Conservation (phyloP, 2,113 vertebrate species). For the Saimiri boliviensis region DNA sequence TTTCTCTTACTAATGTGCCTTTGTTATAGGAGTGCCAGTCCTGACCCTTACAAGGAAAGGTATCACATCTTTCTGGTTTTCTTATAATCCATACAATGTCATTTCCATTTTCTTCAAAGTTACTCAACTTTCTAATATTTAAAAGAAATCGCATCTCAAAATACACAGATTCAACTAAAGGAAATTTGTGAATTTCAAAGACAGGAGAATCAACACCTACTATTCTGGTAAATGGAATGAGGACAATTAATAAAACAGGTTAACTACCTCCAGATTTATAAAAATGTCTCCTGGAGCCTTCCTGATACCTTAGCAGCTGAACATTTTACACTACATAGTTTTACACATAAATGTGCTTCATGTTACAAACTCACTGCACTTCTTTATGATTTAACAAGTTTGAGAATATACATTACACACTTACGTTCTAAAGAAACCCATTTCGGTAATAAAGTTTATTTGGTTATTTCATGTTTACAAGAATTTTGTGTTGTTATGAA, state of each 20-base stretch:
- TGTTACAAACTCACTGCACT: slow-evolving; percentile 26
- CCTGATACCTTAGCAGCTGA: slow-evolving; percentile 18
- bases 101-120: neutral
- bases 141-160: neutral
- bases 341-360: slow-evolving; percentile 35
- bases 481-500: slow-evolving; percentile 40
- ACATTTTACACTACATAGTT: slow-evolving; percentile 53
- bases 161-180: neutral
- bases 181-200: neutral
- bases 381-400: slow-evolving; percentile 66
- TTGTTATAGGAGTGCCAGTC: neutral
- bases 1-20: neutral
- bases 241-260: neutral
- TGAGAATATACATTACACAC: slow-evolving; percentile 55
- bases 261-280: slow-evolving; percentile 46
- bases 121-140: neutral
- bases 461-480: slow-evolving; percentile 69
- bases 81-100: neutral
- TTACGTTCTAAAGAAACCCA: slow-evolving; percentile 63
- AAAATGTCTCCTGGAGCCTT: slow-evolving; percentile 8
- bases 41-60: neutral
- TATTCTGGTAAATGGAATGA: slow-evolving; percentile 8
- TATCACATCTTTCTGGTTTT: neutral
- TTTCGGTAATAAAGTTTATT: slow-evolving; percentile 75
- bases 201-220: neutral